Conservation (phyloP, 2,888 invertebrate species). For the Petrolisthes cinctipes region DNA sequence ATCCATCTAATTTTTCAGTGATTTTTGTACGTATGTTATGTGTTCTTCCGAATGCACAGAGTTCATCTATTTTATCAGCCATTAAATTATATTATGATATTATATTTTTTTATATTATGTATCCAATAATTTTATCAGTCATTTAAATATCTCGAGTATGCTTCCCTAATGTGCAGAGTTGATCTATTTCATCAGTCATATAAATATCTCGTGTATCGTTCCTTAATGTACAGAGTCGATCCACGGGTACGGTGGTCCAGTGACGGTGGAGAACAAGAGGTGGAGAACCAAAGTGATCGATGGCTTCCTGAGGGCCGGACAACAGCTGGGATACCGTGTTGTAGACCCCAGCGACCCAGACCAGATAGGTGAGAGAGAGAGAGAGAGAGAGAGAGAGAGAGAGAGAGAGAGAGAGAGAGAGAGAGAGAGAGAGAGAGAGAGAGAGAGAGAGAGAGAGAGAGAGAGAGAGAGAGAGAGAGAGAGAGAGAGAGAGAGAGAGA, state of each 20-base stretch:
- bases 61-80: too few species aligned
- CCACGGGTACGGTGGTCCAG: constrained; percentile 67
- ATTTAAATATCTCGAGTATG: too few species aligned
- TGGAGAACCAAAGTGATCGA: constrained; percentile 67
- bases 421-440: background rate
- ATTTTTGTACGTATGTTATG: too few species aligned
- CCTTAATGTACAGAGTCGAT: background rate
- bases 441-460: background rate
- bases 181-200: background rate
- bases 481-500: too few species aligned
- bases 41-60: too few species aligned
- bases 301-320: constrained; percentile 72
- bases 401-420: background rate
- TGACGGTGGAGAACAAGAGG: constrained; percentile 67
- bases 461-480: background rate
- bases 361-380: constrained; percentile 48
- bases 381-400: background rate
- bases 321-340: constrained; percentile 74
- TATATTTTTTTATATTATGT: too few species aligned
- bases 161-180: background rate
- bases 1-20: too few species aligned
- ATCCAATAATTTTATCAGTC: too few species aligned
- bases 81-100: too few species aligned
- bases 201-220: background rate
- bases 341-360: constrained; percentile 49